These are phyloP conservation scores for Orchesellides sinensis DNA, from an alignment of 2,888 invertebrate species.

Conservation along the genomic window DNA sequence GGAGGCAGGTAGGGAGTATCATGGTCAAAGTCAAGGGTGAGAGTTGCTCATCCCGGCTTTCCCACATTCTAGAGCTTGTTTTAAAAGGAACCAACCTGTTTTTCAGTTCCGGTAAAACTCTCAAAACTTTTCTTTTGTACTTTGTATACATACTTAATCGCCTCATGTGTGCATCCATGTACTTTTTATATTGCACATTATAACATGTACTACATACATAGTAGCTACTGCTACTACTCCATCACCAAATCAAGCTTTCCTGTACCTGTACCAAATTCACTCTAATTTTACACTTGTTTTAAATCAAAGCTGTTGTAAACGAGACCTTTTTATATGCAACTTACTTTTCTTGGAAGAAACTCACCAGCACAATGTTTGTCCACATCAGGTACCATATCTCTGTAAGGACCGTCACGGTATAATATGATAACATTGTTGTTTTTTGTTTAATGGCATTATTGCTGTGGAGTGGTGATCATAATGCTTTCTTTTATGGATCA, in stretches of 20 bases:
- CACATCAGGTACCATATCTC: too few species aligned
- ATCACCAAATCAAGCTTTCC: background rate
- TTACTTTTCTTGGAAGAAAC: background rate
- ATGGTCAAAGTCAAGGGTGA: constrained; percentile 74
- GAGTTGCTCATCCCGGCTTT: constrained; percentile 73
- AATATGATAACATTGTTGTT: background rate
- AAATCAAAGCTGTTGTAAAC: too few species aligned
- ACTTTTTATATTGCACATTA: too few species aligned
- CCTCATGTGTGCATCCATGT: too few species aligned
- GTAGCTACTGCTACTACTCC: too few species aligned
- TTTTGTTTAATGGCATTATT: too few species aligned
- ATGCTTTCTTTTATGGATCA: background rate
- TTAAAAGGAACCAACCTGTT: constrained; percentile 70
- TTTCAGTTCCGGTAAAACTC: constrained; percentile 71
- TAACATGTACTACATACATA: too few species aligned
- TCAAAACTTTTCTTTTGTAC: too few species aligned
- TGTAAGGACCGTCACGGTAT: background rate
- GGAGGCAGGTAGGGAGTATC: constrained; percentile 60
- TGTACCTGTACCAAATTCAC: background rate
- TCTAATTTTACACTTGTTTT: background rate
- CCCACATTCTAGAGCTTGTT: constrained; percentile 73
- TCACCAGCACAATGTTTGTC: too few species aligned
- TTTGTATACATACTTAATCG: too few species aligned
- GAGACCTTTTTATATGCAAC: too few species aligned
- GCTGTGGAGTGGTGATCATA: background rate